A percentile compares a stretch with the other conserved stretches of the same genome.
Evolutionary conservation across 53 echinoderm and acorn worm genomes (phyloP).

Genomic region (Holothuria scabra): DNA sequence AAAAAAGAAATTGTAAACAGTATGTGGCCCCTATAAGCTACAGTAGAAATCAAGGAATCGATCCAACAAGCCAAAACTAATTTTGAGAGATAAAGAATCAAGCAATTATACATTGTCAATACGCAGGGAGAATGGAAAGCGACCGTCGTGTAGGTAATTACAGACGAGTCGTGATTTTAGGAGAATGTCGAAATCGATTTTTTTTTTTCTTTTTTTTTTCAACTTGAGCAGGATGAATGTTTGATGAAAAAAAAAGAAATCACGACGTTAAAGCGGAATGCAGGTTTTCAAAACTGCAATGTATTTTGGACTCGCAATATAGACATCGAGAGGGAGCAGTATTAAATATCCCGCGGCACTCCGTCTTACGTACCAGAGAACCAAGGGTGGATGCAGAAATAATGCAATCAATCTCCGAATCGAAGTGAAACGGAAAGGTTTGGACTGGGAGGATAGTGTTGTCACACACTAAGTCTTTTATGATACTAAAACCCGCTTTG

Average conservation of each 20-base stretch:
- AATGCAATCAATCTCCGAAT: background rate
- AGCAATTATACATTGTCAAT: slow-evolving; percentile 38
- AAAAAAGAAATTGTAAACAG: too few relatives aligned
- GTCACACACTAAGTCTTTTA: too few relatives aligned
- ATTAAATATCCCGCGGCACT: slow-evolving; percentile 30
- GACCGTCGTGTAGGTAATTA: slow-evolving; percentile 18
- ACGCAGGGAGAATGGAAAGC: background rate
- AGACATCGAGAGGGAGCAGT: background rate
- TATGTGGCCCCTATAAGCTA: too few relatives aligned
- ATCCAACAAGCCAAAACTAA: slow-evolving; percentile 36
- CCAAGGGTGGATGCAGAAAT: slow-evolving; percentile 10
- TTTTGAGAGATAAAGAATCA: background rate
- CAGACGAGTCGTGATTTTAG: background rate
- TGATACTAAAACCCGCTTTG: too few relatives aligned
- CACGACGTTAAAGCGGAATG: slow-evolving; percentile 31
- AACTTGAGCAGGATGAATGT: slow-evolving; percentile 25
- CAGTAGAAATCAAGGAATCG: slow-evolving; percentile 4
- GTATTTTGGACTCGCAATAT: background rate
- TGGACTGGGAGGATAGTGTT: too few relatives aligned
- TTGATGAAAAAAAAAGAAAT: slow-evolving; percentile 21
- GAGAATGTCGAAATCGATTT: slow-evolving; percentile 22
- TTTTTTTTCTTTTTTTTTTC: too few relatives aligned
- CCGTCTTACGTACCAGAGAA: background rate
- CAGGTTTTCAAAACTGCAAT: slow-evolving; percentile 1
- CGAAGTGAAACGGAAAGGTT: background rate